A percentile compares a stretch with the other conserved stretches of the same genome.
Conservation (phyloP, 2,888 invertebrate species). For the Acrocyrtus sp. region DNA sequence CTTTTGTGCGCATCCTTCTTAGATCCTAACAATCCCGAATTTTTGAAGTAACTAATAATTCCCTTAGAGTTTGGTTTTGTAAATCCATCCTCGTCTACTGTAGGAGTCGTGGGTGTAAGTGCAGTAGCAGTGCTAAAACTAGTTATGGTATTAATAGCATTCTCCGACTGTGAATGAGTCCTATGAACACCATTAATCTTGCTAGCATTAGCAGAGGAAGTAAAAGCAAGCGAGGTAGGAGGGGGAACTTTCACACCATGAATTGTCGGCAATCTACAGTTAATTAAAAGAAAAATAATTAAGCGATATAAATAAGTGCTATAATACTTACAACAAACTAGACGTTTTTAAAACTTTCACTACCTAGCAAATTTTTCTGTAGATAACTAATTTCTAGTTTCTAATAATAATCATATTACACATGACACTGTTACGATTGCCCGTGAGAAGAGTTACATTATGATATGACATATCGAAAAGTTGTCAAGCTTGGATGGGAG, state of each 20-base stretch:
- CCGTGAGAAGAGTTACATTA: too few species aligned
- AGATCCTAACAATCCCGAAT: background rate
- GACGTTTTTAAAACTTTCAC: too few species aligned
- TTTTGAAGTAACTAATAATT: slow-evolving; percentile 37
- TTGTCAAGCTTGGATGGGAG: slow-evolving; percentile 43
- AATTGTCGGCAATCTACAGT: slow-evolving; percentile 40
- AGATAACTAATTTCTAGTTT: too few species aligned
- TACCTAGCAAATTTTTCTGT: too few species aligned
- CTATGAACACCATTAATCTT: background rate
- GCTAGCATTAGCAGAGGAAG: slow-evolving; percentile 10
- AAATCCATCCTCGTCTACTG: slow-evolving; percentile 32
- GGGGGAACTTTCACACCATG: slow-evolving; percentile 2
- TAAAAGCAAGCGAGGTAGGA: slow-evolving; percentile 12
- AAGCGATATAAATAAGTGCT: too few species aligned
- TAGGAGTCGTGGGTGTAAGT: too few species aligned
- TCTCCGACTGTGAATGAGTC: background rate
- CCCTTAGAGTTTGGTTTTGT: slow-evolving; percentile 35
- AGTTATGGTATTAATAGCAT: background rate
- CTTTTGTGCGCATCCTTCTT: slow-evolving; percentile 24
- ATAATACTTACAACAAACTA: too few species aligned
- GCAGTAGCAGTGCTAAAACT: slow-evolving; percentile 4
- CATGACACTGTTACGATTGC: too few species aligned
- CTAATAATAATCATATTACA: too few species aligned
- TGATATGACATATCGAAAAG: background rate
- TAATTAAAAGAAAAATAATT: slow-evolving; percentile 15